Evolutionary conservation across 2,888 invertebrate species (phyloP).

Genomic region (Cheilosia urbana): DNA sequence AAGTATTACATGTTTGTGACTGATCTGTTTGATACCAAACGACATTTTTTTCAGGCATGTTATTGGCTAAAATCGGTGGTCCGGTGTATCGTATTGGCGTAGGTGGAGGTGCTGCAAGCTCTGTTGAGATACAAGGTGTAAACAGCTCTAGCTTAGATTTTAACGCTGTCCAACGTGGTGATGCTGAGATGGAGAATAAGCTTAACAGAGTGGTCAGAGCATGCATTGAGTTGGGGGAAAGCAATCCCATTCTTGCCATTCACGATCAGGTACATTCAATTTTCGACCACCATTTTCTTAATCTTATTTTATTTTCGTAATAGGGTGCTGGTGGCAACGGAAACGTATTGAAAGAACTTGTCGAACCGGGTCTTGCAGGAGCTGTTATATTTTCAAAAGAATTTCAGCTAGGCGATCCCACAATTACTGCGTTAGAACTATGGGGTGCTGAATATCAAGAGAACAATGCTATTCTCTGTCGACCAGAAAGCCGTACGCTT

Average conservation of each 20-base stretch:
- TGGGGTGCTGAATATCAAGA: constrained; percentile 99
- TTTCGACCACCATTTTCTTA: not conserved
- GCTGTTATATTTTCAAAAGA: constrained; percentile 94
- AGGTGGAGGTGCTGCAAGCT: constrained; percentile 99
- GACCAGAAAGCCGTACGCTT: constrained; percentile 86
- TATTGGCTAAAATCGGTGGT: constrained; percentile 97
- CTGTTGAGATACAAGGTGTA: constrained; percentile 96
- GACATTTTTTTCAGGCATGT: constrained; percentile 86
- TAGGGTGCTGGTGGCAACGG: constrained; percentile 99
- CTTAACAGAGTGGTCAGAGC: constrained; percentile 96
- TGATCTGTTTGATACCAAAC: too few species aligned
- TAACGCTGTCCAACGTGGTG: constrained; percentile 96
- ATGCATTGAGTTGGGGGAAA: constrained; percentile 92
- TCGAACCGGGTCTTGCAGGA: constrained; percentile 93
- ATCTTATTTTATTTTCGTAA: constrained; percentile 2
- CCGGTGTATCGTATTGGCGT: constrained; percentile 99
- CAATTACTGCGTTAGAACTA: constrained; percentile 95
- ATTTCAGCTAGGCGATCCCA: constrained; percentile 97
- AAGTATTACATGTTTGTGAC: too few species aligned
- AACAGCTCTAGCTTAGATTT: constrained; percentile 95
- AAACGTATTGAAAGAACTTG: constrained; percentile 98
- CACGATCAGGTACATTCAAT: constrained; percentile 91
- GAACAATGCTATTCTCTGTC: constrained; percentile 94
- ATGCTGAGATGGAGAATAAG: constrained; percentile 99
- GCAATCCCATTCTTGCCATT: constrained; percentile 96